Base-by-base conservation (phyloP, 1,140 invertebrate species). In the Rhagoletis zephyria region DNA sequence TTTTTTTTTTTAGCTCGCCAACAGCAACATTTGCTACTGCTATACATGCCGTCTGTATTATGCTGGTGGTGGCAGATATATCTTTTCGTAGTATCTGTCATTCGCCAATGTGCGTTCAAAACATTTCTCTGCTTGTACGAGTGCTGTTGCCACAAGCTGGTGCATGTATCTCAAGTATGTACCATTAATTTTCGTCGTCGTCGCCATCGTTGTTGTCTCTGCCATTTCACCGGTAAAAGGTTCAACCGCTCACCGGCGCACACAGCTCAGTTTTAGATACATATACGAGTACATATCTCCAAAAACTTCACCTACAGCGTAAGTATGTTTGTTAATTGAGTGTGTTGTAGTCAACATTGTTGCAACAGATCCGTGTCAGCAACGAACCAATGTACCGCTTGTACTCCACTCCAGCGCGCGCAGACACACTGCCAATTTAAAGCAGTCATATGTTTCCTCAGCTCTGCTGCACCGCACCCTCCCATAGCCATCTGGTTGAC, bases 301-400 rank as follows among this genome's bases (percentile, higher is more conserved):
- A 30, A 56, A 81, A 81, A 81, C 74, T 56, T 56, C 74, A 30
- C 30, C 30, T 30, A 30, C 30, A 56, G 19, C 74, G 56, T 30
- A 56, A 56, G 74, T 81, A 51, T 81, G 48, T 56, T 19, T 81
- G 74, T 56, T 81, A 81, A 81, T 81, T 81, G 74, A 81, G 74
- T 81, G 48, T 81, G 48, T 81, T 51, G 74, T 12, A 81, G n/a
- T 45, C 48, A 56, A 81, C 48, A 81, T 51, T 81, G 74, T 81
- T 81, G 51, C 42, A n/a, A 81, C 74, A 81, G 51, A 81, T 81
- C 74, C 74, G 74, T 81, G 74, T 81, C 74, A 81, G 74, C 74
- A 56, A 56, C 42, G 67, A 74, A 74, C 67, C 67, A 45, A 16
- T 74, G 48, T 4, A 56, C 67, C 40, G 16, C 74, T 81, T 10